These are phyloP conservation scores for Calliopsis andreniformis DNA, from an alignment of 1,140 invertebrate genomes.

Conservation along the genomic window DNA sequence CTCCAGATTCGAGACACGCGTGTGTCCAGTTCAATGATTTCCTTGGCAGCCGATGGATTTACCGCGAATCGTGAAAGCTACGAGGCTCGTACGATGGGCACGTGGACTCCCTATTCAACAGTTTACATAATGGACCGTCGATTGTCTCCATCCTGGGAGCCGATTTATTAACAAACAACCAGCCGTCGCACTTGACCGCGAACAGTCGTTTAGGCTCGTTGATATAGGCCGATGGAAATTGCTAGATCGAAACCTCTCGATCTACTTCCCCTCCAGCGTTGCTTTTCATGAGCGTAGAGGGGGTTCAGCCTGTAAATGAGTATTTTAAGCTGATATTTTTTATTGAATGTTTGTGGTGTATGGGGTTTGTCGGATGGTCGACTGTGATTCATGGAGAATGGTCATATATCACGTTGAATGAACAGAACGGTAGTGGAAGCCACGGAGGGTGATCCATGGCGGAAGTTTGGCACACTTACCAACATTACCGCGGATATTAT, in stretches of 20 bases:
- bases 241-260: background rate
- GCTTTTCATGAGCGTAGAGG: background rate
- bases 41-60: conserved; percentile 21
- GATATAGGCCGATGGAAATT: background rate
- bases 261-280: background rate
- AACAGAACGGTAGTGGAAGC: conserved; percentile 36
- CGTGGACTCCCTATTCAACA: conserved; percentile 31
- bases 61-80: conserved; percentile 41
- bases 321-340: too few relatives aligned
- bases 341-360: too few relatives aligned
- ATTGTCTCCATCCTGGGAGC: conserved; percentile 9
- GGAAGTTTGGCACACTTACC: conserved; percentile 63
- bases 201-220: background rate
- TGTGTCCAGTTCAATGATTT: conserved; percentile 49
- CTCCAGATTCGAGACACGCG: background rate
- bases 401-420: conserved; percentile 18
- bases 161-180: conserved; percentile 53
- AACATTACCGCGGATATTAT: conserved; percentile 37
- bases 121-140: conserved; percentile 56
- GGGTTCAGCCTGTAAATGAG: too few relatives aligned
- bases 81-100: conserved; percentile 3
- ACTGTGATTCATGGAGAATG: background rate
- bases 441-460: conserved; percentile 47
- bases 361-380: too few relatives aligned
- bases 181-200: background rate